A percentile compares a stretch with the other conserved stretches of the same genome.
These are phyloP conservation scores for Myotis yumanensis DNA, from an alignment of 2,113 vertebrate species.

Conservation along the genomic window DNA sequence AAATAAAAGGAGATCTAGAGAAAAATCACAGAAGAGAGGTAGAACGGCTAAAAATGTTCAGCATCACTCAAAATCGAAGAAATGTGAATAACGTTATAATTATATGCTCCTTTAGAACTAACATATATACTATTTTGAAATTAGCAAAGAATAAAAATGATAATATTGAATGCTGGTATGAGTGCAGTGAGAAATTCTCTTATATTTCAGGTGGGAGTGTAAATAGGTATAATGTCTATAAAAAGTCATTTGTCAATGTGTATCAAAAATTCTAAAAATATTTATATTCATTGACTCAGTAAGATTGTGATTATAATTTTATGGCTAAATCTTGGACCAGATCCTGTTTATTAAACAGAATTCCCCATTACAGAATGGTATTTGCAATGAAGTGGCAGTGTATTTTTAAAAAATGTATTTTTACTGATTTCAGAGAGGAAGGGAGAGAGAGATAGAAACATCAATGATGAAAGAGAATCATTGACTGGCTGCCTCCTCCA, in stretches of 20 bases:
- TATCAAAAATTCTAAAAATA: neutral
- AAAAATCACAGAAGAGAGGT: neutral
- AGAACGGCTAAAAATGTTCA: neutral
- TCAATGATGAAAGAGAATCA: no score
- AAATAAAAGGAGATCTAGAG: neutral
- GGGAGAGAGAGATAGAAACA: no score
- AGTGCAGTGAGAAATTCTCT: neutral
- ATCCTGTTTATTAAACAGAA: neutral
- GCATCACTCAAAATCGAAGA: neutral
- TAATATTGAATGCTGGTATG: neutral
- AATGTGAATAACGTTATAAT: neutral
- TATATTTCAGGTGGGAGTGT: neutral
- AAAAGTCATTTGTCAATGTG: neutral
- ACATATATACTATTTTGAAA: neutral
- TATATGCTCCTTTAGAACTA: neutral
- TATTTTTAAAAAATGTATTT: neutral
- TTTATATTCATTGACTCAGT: neutral
- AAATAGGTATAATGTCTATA: neutral
- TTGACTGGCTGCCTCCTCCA: no score
- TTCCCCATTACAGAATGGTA: neutral
- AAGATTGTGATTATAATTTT: neutral
- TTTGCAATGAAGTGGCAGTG: neutral
- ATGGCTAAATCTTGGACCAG: neutral
- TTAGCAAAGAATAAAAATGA: neutral
- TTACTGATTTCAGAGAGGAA: no score